Percentiles rank a stretch among this genome's conserved stretches.
These are phyloP conservation scores for Chrysemys picta DNA, from an alignment of 2,113 vertebrate species.

Conservation along the genomic window DNA sequence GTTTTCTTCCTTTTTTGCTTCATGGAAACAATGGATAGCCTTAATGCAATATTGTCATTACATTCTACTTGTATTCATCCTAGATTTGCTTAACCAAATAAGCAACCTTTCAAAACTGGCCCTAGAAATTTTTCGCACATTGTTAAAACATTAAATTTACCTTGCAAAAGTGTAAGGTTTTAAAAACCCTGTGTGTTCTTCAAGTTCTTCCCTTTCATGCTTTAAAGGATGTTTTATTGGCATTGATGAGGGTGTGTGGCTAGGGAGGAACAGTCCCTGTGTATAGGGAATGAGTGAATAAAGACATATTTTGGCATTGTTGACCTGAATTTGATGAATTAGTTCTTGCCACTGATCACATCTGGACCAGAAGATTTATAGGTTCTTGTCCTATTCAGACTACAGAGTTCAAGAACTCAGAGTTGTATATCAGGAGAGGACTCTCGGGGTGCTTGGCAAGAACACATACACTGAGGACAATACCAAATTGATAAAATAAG, in stretches of 20 bases:
- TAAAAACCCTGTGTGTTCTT: neutral
- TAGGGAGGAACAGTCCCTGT: neutral
- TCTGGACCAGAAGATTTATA: too few relatives aligned
- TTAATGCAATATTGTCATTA: conserved; percentile 3
- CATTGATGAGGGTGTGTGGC: neutral
- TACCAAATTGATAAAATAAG: too few relatives aligned
- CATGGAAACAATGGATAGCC: neutral
- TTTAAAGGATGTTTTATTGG: neutral
- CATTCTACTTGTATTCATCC: neutral
- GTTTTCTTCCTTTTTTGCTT: neutral
- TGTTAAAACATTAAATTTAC: neutral
- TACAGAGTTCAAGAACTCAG: too few relatives aligned
- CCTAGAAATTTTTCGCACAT: neutral
- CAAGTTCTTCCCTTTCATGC: neutral
- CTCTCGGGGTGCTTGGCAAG: too few relatives aligned
- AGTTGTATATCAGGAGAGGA: too few relatives aligned
- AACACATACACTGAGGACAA: too few relatives aligned
- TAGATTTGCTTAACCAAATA: neutral
- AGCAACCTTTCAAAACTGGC: neutral
- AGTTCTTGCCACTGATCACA: too few relatives aligned
- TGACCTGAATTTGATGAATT: too few relatives aligned
- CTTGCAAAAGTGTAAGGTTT: neutral
- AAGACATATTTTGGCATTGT: neutral
- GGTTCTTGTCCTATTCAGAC: too few relatives aligned
- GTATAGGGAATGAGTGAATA: neutral